Evolutionary conservation across 92 coral and sea anemone species (phyloP).

Genomic region (Porites divaricata): DNA sequence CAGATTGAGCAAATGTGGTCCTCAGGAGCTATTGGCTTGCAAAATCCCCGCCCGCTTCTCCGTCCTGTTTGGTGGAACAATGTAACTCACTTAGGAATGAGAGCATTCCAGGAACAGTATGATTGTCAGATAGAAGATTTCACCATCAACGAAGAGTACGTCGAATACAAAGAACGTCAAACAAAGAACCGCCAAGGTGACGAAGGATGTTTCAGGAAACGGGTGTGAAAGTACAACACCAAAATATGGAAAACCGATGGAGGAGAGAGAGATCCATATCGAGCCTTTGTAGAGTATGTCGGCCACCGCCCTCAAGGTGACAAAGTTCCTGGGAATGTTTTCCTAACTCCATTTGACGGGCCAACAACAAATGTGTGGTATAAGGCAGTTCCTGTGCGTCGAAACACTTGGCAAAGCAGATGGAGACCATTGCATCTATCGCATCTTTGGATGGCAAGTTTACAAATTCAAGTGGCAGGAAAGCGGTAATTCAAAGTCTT

Average conservation of each 20-base stretch:
- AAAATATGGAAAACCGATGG: conserved; percentile 58
- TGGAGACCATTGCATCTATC: conserved; percentile 38
- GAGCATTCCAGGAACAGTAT: conserved; percentile 51
- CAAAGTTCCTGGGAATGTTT: conserved; percentile 34
- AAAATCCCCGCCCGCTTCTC: conserved; percentile 17
- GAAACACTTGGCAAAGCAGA: conserved; percentile 53
- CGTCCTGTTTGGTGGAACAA: background rate
- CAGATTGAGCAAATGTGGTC: conserved; percentile 60
- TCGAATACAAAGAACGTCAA: conserved; percentile 56
- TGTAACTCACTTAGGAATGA: conserved; percentile 52
- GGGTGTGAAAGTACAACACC: conserved; percentile 55
- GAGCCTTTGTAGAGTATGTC: conserved; percentile 46
- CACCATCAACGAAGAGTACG: conserved; percentile 45
- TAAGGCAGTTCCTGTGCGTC: conserved; percentile 34
- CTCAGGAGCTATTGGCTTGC: conserved; percentile 58
- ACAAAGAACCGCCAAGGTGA: conserved; percentile 58
- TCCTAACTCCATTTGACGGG: conserved; percentile 44
- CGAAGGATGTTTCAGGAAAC: conserved; percentile 32
- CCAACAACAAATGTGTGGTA: conserved; percentile 42
- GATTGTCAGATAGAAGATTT: conserved; percentile 52
- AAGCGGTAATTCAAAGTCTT: conserved; percentile 67
- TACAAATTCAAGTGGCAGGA: conserved; percentile 69
- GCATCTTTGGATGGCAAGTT: conserved; percentile 51
- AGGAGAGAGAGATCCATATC: conserved; percentile 54
- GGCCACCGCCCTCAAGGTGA: conserved; percentile 50